These are phyloP conservation scores for Sciurus vulgaris DNA, from an alignment of 2,797 vertebrate species.

Conservation along the genomic window DNA sequence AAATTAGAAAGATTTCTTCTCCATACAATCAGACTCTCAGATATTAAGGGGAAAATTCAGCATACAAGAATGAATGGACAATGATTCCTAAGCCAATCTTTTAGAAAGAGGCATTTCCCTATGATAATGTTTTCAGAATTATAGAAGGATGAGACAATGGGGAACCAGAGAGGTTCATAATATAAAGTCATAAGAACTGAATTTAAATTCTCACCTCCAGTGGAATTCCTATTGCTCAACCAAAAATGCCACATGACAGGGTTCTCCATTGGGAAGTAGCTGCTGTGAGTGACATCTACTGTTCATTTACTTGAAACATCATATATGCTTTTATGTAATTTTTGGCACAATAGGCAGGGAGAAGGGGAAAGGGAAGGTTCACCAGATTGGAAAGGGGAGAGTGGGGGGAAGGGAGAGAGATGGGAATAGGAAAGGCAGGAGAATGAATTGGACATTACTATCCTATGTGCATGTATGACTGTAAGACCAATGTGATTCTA, in stretches of 20 bases:
- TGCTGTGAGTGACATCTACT: not conserved
- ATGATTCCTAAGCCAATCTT: constrained; percentile 7
- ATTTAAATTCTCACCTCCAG: not conserved
- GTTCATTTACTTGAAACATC: constrained; percentile 49
- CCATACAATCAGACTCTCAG: not conserved
- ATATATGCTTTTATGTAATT: not conserved
- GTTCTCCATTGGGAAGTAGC: not conserved
- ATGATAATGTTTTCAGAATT: not conserved
- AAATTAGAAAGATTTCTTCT: constrained; percentile 6
- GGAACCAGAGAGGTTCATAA: constrained; percentile 33
- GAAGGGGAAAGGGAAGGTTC: too few species aligned
- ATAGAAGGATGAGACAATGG: constrained; percentile 9
- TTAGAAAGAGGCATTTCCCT: not conserved
- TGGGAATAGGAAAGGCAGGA: too few species aligned
- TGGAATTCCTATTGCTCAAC: constrained; percentile 27
- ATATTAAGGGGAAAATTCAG: not conserved
- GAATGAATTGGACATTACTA: too few species aligned
- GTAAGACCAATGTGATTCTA: too few species aligned
- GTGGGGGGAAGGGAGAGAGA: too few species aligned
- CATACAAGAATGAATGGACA: not conserved
- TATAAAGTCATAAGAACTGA: constrained; percentile 22
- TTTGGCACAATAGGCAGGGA: not conserved
- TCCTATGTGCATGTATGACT: too few species aligned
- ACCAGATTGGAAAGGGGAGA: too few species aligned
- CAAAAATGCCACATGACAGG: not conserved